phyloP scores from a whole-genome alignment of 2,113 vertebrate genomes.

The Dromiciops gliroides region DNA sequence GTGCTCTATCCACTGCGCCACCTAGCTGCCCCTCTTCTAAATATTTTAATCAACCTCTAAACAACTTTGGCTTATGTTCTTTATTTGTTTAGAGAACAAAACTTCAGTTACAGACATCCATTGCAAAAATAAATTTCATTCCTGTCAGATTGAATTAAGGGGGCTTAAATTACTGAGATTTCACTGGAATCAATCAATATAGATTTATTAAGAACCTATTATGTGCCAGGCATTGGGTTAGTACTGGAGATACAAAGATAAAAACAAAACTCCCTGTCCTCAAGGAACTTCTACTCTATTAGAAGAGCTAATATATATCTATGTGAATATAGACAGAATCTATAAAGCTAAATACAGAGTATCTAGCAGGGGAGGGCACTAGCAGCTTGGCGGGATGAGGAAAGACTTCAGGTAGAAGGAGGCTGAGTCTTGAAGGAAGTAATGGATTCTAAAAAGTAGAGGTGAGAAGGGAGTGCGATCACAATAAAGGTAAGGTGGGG shows the following conservation, averaged over 20 bases:
- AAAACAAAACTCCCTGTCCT: not conserved
- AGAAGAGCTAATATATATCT: not conserved
- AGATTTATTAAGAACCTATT: not conserved
- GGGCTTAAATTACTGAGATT: not conserved
- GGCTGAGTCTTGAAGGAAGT: not conserved
- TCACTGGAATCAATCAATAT: not conserved
- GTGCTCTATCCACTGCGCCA: too few species aligned
- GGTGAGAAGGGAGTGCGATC: not conserved
- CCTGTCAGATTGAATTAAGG: not conserved
- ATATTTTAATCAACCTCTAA: not conserved
- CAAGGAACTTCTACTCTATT: not conserved
- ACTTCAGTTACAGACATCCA: not conserved
- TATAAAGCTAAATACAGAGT: not conserved
- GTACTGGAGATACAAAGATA: not conserved
- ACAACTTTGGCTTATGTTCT: not conserved
- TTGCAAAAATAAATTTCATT: not conserved
- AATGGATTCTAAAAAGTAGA: not conserved
- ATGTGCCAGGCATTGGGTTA: not conserved
- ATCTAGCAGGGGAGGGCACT: not conserved
- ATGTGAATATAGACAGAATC: not conserved
- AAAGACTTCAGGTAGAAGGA: not conserved
- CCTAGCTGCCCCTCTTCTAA: too few species aligned
- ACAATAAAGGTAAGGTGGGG: not conserved
- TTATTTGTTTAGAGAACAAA: not conserved
- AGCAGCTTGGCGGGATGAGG: not conserved